These are phyloP conservation scores for Tachuris rubrigastra DNA, from an alignment of 2,113 vertebrate species.

Conservation along the genomic window DNA sequence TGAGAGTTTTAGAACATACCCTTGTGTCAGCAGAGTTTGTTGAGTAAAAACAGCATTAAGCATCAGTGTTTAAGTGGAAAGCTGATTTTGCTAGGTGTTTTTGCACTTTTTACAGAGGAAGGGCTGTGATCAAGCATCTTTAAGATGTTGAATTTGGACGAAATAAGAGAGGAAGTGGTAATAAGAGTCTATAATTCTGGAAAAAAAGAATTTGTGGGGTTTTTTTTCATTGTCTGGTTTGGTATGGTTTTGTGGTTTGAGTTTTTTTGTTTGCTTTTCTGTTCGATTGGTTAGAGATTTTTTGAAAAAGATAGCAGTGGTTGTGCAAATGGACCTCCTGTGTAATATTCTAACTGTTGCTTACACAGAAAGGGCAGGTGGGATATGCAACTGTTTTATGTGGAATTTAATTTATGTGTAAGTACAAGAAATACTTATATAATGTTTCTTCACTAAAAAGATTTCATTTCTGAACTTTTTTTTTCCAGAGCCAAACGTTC, in stretches of 20 bases:
- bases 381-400: background rate
- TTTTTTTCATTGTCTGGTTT: background rate
- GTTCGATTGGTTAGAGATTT: background rate
- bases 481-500: constrained; percentile 88
- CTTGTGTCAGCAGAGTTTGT: background rate
- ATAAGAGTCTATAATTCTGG: background rate
- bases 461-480: background rate
- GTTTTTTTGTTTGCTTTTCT: background rate
- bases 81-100: too few species aligned
- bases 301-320: background rate
- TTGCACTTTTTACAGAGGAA: too few species aligned
- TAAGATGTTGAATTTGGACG: background rate
- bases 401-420: background rate
- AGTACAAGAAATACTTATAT: background rate
- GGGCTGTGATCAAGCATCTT: background rate
- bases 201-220: too few species aligned
- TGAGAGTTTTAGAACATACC: background rate
- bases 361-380: background rate
- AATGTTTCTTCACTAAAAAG: background rate
- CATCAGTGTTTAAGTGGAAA: background rate
- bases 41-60: background rate
- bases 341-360: background rate
- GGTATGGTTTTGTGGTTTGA: background rate
- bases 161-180: background rate
- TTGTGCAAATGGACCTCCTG: background rate